Evolutionary conservation across 2,888 invertebrate species (phyloP).

Genomic region (Unio pictorum): DNA sequence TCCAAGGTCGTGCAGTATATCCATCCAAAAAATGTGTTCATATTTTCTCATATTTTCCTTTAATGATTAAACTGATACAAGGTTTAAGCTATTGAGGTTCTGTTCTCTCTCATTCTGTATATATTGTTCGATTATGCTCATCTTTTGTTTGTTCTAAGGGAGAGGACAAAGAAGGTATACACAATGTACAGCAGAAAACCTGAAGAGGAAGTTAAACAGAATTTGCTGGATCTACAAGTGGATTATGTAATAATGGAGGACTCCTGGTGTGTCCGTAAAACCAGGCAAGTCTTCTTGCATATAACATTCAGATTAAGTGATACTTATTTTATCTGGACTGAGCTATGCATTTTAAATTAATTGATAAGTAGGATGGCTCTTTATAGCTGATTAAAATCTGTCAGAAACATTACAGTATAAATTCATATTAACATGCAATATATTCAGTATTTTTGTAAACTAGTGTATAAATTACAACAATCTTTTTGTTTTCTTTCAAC

Average conservation of each 20-base stretch:
- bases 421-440: no score
- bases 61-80: no score
- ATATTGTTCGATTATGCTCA: neutral
- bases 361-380: neutral
- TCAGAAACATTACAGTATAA: no score
- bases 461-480: no score
- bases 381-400: no score
- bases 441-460: no score
- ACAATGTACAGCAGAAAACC: conserved; percentile 85
- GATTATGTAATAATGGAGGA: conserved; percentile 84
- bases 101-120: no score
- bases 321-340: conserved; percentile 1
- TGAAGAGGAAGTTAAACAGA: conserved; percentile 80
- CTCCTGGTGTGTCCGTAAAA: conserved; percentile 73
- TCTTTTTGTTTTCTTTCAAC: no score
- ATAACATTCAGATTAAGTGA: neutral
- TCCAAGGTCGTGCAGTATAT: no score
- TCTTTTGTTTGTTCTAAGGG: conserved; percentile 74
- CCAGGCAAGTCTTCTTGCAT: conserved; percentile 48
- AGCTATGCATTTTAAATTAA: neutral
- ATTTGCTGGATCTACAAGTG: conserved; percentile 79
- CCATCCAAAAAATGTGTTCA: no score
- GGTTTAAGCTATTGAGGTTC: no score
- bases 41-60: no score
- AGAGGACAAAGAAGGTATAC: conserved; percentile 85